Base-by-base conservation (phyloP, 2,113 vertebrate species). In the Trogon surrucura region DNA sequence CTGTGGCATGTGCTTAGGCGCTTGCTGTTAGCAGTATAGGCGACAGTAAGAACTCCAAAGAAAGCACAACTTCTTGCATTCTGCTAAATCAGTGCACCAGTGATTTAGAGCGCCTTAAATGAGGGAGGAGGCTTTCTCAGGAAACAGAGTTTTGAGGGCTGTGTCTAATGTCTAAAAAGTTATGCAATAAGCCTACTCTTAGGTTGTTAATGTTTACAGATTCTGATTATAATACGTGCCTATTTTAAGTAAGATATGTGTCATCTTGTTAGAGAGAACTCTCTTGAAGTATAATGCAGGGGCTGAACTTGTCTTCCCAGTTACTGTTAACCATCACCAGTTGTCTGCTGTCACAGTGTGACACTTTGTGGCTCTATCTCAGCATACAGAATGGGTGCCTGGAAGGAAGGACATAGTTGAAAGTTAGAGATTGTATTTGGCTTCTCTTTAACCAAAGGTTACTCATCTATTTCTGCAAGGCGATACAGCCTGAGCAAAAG, bases 11-110 rank as follows among this genome's bases (percentile, higher is more conserved):
- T 82, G 79, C 44, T 74, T 50, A 2, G 14, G 50, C 2, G 1
- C 50, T 88, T 48, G 62, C 65, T 83, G 17, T 53, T 73, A 64
- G 11, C 11, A 1, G 17, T 38, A 20, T 0, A 44, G 45, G 34
- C 26, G 29, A 9, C 71, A 75, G 56, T 62, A 58, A 41, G 64
- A 50, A 3, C 53, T 60, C 84, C n/a, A 9, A 29, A 65, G 66
- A 71, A 77, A 65, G 53, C 38, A 26, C 48, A 48, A 17, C 30
- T 8, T 0, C 30, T 8, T 0, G 1, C 4, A 15, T 34, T 64
- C 54, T n/a, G 36, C 44, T 34, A 29, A 92, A 81, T 93, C 77
- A 15, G 80, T 15, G 64, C 61, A 26, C 26, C 32, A 2, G 41
- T 41, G 41, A 41, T 41, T 41, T 41, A 41, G 41, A 41, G 41